Evolutionary conservation across 2,113 vertebrate genomes (phyloP), one percentile per base, ranked within the genome.

Genomic region (Origma solitaria): DNA sequence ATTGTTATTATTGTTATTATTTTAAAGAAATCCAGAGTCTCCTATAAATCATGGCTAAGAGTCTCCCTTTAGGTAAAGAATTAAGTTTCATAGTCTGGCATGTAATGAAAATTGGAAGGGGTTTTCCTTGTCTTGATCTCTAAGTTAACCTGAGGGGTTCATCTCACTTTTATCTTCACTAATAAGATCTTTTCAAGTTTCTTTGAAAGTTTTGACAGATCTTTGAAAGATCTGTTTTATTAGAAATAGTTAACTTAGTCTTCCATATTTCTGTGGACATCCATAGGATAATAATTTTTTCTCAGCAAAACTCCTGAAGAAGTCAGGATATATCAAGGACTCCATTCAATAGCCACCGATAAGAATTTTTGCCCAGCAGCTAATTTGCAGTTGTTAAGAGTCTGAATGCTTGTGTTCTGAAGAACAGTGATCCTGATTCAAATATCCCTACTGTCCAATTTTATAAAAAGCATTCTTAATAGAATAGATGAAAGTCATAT

Each of bases 161-260:
- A 35, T 92, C 82, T 92, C 44, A 25, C 92, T 95, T 97, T 97
- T 90, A 92, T 95, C 87, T 97, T 95, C 44, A 76, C 21, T 88
- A 82, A 37, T 23, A 92, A 68, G 51, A 82, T 90, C 83, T 96
- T 92, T 96, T 95, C 42, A 92, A 81, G 69, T 94, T 91, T 93
- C 53, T 96, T 82, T 94, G 85, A 49, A 92, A 94, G 38, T 78
- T 94, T 89, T 80, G 73, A 92, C 73, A 88, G 86, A 40, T 40
- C 38, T 40, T 40, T 40, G 38, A 40, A 40, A 40, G 85, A 68
- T 96, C 45, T 90, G 10, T 65, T 94, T 92, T 80, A 81, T 95
- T 88, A 86, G 53, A 77, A 27, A 14, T 58, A 56, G 51, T 88
- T 91, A 94, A 62, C 53, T 82, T 81, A 6, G 5, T 82, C 24